Evolutionary conservation across 2,797 vertebrate genomes (phyloP).

Genomic region (Parauchenoglanis ngamensis): DNA sequence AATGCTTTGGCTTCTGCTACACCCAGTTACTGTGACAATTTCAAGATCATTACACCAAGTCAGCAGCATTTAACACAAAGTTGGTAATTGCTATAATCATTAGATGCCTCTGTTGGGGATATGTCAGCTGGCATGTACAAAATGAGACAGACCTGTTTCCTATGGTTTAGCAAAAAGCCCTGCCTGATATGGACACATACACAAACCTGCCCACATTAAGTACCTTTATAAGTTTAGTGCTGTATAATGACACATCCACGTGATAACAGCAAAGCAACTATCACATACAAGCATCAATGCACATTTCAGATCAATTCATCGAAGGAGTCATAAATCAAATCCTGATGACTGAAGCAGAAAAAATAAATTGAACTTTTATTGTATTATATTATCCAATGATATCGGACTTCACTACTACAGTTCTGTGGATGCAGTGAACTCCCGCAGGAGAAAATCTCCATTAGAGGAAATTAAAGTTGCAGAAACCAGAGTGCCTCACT

Average conservation of each 20-base stretch:
- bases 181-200: neutral
- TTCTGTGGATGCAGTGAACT: neutral
- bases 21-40: neutral
- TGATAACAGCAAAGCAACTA: conserved; percentile 8
- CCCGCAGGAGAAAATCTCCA: neutral
- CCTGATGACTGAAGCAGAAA: conserved; percentile 26
- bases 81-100: neutral
- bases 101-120: neutral
- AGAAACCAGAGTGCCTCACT: neutral
- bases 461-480: conserved; percentile 3
- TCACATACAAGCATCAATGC: neutral
- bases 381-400: neutral
- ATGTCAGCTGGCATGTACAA: neutral
- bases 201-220: neutral
- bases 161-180: neutral
- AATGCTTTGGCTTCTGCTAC: neutral
- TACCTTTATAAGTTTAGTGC: conserved; percentile 15
- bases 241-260: neutral
- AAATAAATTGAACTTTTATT: conserved; percentile 5
- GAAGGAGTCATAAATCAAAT: conserved; percentile 10
- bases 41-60: conserved; percentile 6
- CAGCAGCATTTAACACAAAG: conserved; percentile 7
- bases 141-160: neutral
- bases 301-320: neutral
- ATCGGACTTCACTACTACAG: neutral